A percentile compares a stretch with the other conserved stretches of the same genome.
These are phyloP conservation scores for Pandemis heparana DNA, from an alignment of 2,888 invertebrate genomes.

Conservation along the genomic window DNA sequence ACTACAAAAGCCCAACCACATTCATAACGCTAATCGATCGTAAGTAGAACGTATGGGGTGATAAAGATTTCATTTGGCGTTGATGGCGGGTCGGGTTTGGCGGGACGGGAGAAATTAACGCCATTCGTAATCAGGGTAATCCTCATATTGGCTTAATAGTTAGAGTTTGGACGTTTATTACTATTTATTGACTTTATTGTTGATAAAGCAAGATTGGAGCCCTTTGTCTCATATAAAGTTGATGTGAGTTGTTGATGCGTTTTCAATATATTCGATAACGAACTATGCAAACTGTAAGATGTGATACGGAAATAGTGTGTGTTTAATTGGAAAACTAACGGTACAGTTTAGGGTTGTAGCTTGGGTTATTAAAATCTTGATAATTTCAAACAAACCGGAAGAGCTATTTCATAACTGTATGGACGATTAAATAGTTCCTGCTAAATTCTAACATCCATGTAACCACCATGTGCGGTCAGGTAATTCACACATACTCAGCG, in stretches of 20 bases:
- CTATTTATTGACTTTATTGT: no score
- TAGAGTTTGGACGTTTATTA: background rate
- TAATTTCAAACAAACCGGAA: background rate
- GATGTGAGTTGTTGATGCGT: no score
- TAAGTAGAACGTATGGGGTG: conserved; percentile 14
- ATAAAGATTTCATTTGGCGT: conserved; percentile 56
- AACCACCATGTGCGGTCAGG: conserved; percentile 13
- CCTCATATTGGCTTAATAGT: background rate
- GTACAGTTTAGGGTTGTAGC: no score
- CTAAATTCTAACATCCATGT: background rate
- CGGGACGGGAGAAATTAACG: conserved; percentile 44
- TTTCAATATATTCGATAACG: no score
- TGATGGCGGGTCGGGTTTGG: conserved; percentile 56
- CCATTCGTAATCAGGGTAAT: conserved; percentile 16
- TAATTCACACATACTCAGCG: conserved; percentile 17
- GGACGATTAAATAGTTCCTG: background rate
- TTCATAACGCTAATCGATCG: background rate
- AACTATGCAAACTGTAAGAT: no score
- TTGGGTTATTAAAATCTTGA: no score
- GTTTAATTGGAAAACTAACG: no score
- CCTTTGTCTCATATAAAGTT: no score
- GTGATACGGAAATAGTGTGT: no score
- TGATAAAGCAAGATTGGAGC: no score
- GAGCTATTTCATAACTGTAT: background rate
- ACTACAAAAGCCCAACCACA: no score